Evolutionary conservation across 2,113 vertebrate genomes (phyloP), one percentile per base, ranked within the genome.

Genomic region (Periophthalmus modestus): DNA sequence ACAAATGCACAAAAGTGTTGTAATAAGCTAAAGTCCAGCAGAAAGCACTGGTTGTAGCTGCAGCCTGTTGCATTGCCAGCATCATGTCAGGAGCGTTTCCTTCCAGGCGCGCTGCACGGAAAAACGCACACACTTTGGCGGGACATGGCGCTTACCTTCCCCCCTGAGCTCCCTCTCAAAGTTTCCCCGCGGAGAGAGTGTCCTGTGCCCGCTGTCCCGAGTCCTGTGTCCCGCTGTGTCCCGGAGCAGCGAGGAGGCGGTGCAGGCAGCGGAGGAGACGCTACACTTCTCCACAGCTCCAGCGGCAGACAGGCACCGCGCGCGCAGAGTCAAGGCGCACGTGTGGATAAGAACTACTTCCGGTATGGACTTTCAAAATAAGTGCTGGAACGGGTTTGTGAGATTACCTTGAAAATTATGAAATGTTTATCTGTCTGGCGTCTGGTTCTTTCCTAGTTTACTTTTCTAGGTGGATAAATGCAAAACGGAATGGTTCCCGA

Each of bases 241-340:
- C 48, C 52, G 54, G 69, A 80, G 80, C 57, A 62, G 72, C 74
- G 85, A 82, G 85, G 84, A 89, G 83, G 83, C 79, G 82, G 82
- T 72, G 76, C 84, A 78, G 86, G 78, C 72, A 78, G 83, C 7
- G 81, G 86, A 81, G 79, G 39, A 47, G 80, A 88, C 77, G 82
- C 74, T 86, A 81, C 21, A 82, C 86, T 82, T 59, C 76, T 85
- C 68, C 75, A 14, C 58, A 81, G 39, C 80, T 55, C 55, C 75
- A 86, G 19, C 72, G 66, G n/a, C 72, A 50, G 28, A 48, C 69
- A 74, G 19, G 1, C 52, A 21, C 52, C 72, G 19, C 9, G 15
- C 48, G 69, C 57, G 6, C 1, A 21, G 34, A 5, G 72, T 73
- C 65, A 79, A 86, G 5, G 12, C 7, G 12, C n/a, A n/a, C 2